Evolutionary conservation across 2,888 invertebrate species (phyloP).

Genomic region (Caenorhabditis sp.): DNA sequence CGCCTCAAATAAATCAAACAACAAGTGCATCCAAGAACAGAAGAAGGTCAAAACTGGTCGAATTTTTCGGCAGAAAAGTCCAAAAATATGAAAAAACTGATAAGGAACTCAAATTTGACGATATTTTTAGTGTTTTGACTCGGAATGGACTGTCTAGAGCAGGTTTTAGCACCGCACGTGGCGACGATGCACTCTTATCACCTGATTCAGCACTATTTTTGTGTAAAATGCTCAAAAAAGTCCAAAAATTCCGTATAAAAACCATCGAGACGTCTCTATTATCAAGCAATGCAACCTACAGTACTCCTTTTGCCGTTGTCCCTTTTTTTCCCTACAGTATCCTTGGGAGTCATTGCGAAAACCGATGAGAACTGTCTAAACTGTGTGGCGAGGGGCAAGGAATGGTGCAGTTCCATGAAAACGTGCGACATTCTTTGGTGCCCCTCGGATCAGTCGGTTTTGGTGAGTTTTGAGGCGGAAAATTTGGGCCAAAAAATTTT

Average conservation of each 20-base stretch:
- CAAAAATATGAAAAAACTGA: conserved; percentile 4
- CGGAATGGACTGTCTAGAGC: background rate
- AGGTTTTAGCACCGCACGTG: background rate
- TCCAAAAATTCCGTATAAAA: conserved; percentile 6
- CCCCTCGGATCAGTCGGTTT: conserved; percentile 32
- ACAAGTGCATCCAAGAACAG: conserved; percentile 4
- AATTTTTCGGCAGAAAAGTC: background rate
- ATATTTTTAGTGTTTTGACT: conserved; percentile 18
- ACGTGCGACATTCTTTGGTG: conserved; percentile 43
- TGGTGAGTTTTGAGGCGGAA: conserved; percentile 25
- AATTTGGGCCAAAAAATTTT: background rate
- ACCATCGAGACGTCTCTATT: too few relatives aligned
- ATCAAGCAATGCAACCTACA: too few relatives aligned
- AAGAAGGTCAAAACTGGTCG: background rate
- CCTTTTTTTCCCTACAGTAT: background rate
- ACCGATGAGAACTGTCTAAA: conserved; percentile 40
- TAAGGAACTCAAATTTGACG: background rate
- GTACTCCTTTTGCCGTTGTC: too few relatives aligned
- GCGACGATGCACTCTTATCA: conserved; percentile 10
- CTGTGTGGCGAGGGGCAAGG: conserved; percentile 41
- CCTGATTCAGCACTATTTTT: background rate
- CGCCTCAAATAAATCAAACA: background rate
- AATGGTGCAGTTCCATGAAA: conserved; percentile 50
- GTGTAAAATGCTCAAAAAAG: background rate
- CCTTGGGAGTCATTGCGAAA: conserved; percentile 37